Percentiles rank a stretch among this genome's conserved stretches.
phyloP scores from a whole-genome alignment of 2,888 invertebrate genomes.

The Drosophila borborema region DNA sequence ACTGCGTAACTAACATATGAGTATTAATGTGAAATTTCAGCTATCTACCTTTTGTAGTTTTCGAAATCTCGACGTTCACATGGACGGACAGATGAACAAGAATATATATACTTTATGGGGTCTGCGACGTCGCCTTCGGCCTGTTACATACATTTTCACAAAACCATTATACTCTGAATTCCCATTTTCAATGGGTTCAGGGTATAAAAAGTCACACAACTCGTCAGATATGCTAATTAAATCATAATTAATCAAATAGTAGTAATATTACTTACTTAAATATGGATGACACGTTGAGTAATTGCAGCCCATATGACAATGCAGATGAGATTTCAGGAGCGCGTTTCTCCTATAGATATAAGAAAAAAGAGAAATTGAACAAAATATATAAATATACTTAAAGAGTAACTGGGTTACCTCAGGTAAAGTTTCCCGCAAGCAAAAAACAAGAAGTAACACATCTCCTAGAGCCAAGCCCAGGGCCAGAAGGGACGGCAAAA shows the following conservation, averaged over 20 bases:
- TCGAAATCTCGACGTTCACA: no score
- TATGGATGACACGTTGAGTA: constrained; percentile 88
- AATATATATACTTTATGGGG: no score
- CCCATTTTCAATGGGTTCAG: no score
- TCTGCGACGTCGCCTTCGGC: no score
- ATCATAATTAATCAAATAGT: constrained; percentile 1
- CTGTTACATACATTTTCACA: no score
- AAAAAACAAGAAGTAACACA: constrained; percentile 90
- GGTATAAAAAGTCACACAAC: constrained; percentile 33
- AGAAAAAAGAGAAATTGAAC: neutral
- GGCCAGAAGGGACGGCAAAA: constrained; percentile 92
- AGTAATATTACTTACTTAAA: constrained; percentile 71
- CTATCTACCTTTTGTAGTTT: no score
- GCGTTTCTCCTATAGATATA: constrained; percentile 87
- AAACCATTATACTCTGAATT: no score
- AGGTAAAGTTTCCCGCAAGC: constrained; percentile 94
- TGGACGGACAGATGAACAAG: no score
- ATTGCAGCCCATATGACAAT: constrained; percentile 88
- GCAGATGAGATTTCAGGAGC: constrained; percentile 89
- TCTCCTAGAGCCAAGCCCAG: constrained; percentile 91
- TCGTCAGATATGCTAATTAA: constrained; percentile 51
- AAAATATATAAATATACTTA: neutral
- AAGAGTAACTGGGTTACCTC: constrained; percentile 85
- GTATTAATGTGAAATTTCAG: no score
- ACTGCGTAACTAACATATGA: no score